Evolutionary conservation across 2,797 vertebrate species (phyloP).

Genomic region (Zalophus californianus): DNA sequence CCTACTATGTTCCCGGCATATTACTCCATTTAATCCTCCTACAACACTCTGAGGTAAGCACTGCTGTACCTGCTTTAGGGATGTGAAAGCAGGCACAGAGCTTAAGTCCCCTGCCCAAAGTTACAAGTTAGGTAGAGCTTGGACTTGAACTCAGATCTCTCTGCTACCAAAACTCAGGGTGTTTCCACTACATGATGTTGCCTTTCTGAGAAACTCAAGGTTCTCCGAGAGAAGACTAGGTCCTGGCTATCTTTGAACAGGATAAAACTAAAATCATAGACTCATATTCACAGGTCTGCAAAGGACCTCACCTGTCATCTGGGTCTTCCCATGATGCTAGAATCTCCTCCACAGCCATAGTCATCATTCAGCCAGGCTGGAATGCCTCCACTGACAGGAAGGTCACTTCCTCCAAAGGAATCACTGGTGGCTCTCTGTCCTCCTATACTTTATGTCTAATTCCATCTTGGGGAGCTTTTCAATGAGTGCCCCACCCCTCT

Average conservation of each 20-base stretch:
- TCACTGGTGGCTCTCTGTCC: background rate
- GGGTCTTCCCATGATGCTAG: background rate
- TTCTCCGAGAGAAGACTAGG: background rate
- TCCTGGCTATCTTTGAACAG: background rate
- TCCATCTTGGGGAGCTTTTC: background rate
- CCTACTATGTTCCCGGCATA: background rate
- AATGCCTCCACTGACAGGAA: background rate
- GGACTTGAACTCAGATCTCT: background rate
- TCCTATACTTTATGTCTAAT: background rate
- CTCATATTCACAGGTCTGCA: background rate
- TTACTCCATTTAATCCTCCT: background rate
- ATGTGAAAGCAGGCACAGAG: background rate
- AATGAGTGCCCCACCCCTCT: rapidly evolving
- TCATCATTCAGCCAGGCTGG: background rate
- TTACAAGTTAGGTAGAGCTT: background rate
- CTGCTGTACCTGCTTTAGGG: background rate
- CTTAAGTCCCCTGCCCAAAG: background rate
- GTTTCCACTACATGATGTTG: background rate
- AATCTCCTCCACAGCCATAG: background rate
- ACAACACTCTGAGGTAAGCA: background rate
- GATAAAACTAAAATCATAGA: background rate
- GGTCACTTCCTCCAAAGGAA: background rate
- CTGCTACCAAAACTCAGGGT: background rate
- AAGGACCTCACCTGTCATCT: background rate
- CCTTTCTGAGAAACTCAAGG: background rate